Percentiles rank a stretch among this genome's conserved stretches.
Conservation (phyloP, 2,888 invertebrate species). For the Drosophila fungiperda region DNA sequence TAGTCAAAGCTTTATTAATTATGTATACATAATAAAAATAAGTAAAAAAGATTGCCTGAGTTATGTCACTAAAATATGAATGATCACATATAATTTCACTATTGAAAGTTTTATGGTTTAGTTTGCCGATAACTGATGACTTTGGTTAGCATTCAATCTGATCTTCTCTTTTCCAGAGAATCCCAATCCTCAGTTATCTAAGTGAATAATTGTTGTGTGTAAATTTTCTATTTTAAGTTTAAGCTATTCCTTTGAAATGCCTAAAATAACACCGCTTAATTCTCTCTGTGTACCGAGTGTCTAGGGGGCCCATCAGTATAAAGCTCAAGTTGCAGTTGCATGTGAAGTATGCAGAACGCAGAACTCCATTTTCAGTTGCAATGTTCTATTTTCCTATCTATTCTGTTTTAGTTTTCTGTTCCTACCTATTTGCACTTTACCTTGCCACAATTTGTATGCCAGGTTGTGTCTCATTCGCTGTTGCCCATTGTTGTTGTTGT, state of each 20-base stretch:
- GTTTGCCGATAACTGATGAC: not conserved
- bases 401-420: constrained; percentile 12
- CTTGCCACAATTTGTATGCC: constrained; percentile 23
- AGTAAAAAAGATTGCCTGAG: not conserved
- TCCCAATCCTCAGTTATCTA: not conserved
- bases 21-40: not conserved
- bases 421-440: constrained; percentile 23
- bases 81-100: not conserved
- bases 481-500: constrained; percentile 22
- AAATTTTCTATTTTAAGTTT: not conserved
- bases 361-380: constrained; percentile 37
- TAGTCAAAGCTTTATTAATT: not conserved
- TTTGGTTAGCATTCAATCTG: not conserved
- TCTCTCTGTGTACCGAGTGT: constrained; percentile 19
- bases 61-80: not conserved
- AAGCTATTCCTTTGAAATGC: no score
- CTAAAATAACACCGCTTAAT: not conserved
- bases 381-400: constrained; percentile 10
- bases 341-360: constrained; percentile 28
- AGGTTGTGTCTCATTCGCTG: constrained; percentile 22
- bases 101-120: not conserved
- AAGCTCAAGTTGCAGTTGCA: constrained; percentile 25
- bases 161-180: no score
- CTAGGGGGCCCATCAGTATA: constrained; percentile 11
- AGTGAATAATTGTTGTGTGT: not conserved